Evolutionary conservation across 30 jellyfish, hydroid and myxozoan genomes (phyloP), one percentile per base, ranked within the genome.

Genomic region (Turritopsis rubra): DNA sequence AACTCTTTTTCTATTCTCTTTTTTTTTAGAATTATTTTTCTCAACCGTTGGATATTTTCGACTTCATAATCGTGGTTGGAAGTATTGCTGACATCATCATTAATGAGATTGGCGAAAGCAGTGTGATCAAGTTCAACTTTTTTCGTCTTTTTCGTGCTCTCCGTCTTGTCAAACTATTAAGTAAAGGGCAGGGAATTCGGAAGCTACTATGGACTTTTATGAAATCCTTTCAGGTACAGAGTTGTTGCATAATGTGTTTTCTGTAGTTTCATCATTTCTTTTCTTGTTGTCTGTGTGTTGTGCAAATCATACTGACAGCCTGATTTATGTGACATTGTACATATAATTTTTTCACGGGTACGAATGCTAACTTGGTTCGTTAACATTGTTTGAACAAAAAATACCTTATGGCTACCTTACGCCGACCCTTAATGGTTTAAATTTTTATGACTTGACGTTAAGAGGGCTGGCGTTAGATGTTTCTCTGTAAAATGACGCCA

Each of bases 111-210:
- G 72, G 84, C 26, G 98, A 88, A 72, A 88, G 88, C 65, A 81
- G 81, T 53, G 72, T 92, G 21, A 85, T 93, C 89, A 93, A 93
- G 83, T 93, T 93, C 91, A 93, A 93, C 80, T 93, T 93, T 93
- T 93, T 93, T 87, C 89, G 99, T 19, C 84, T 93, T 25, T 93
- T 93, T 71, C 99, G 99, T 81, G 99, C 96, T 21, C 75, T 93
- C 85, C 93, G 99, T 60, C 90, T 93, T 54, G 99, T 93, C 71
- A 93, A 93, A 60, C 88, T 93, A 3, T 91, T 93, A 21, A 93
- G 99, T 72, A 94, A 93, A 83, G 99, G 99, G 1, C 88, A 88
- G 66, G 99, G 99, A 21, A 93, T 93, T 1, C 88, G 99, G 52
- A 93, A 94, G n/a, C 79, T 93, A 52, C 79, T 93, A 52, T 93